phyloP scores from a whole-genome alignment of 2,797 vertebrate species.

The Chlorospingus flavigularis region DNA sequence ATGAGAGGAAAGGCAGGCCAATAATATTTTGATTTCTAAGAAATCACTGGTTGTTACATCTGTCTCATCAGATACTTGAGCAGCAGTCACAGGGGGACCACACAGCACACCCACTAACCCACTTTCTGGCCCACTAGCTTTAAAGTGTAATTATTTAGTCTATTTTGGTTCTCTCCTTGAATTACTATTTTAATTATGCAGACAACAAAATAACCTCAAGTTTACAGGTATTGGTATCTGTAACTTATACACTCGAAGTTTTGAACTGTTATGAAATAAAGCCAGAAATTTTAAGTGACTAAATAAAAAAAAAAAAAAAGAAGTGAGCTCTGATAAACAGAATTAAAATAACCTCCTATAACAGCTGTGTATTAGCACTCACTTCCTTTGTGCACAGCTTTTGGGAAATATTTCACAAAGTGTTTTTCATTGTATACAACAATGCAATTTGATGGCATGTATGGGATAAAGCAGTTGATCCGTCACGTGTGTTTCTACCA shows the following conservation, averaged over 20 bases:
- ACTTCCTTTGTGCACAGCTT: background rate
- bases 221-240: background rate
- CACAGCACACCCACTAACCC: background rate
- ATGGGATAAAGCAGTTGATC: background rate
- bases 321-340: background rate
- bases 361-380: background rate
- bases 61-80: background rate
- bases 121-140: background rate
- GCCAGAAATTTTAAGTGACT: background rate
- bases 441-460: background rate
- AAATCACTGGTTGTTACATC: background rate
- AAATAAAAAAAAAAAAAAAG: background rate
- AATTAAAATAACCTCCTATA: background rate
- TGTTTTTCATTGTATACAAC: background rate
- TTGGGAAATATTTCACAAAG: background rate
- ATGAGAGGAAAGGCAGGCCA: background rate
- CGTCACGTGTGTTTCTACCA: fast-evolving
- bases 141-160: background rate
- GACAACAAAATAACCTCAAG: background rate
- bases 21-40: background rate
- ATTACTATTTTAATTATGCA: background rate
- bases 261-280: background rate
- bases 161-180: background rate
- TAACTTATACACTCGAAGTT: background rate
- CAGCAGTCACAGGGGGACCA: background rate